Evolutionary conservation across 35 echinoderm and acorn worm species (phyloP), one percentile per base, ranked within the genome.

Genomic region (Heliocidaris erythrogramma): DNA sequence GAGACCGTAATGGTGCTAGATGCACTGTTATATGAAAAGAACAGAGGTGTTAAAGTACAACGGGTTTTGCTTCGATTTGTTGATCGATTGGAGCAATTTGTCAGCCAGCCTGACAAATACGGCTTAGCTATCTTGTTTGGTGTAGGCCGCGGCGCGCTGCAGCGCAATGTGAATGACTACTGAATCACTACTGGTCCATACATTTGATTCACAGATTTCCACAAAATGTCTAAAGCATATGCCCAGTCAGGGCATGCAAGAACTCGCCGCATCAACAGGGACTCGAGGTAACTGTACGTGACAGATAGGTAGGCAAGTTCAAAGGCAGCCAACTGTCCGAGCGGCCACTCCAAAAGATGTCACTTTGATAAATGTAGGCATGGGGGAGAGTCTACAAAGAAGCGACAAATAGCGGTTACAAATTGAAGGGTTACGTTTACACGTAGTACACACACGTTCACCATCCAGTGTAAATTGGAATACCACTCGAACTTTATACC

Each of bases 51-150:
- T 49, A 59, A 48, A 92, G 31, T 92, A 92, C 91, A 92, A 92
- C 91, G 91, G 91, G 49, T 30, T 48, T 30, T 92, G 48, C 91
- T 92, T 92, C 91, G 91, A 92, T 92, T 92, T 92, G 91, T 92
- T 92, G 91, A 92, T 92, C 91, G 91, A 92, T 92, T 92, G 91
- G 91, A n/a, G 48, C 91, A 92, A 92, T 92, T 92, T 92, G 91
- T 92, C 91, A 92, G 30, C 48, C 50, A 50, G 49, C 48, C 91
- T 92, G 91, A 92, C 91, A 92, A 92, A 92, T 92, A 92, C 29
- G 91, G 49, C 91, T 59, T 59, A 92, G 1, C 31, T 13, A 27
- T 56, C n/a, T 89, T 53, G 91, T 92, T 92, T 92, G 49, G 91
- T 3, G 49, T 17, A 59, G 91, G 29, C 48, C 32, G 47, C 91